Conservation (phyloP, 2,888 invertebrate species). For the Nowickia ferox region DNA sequence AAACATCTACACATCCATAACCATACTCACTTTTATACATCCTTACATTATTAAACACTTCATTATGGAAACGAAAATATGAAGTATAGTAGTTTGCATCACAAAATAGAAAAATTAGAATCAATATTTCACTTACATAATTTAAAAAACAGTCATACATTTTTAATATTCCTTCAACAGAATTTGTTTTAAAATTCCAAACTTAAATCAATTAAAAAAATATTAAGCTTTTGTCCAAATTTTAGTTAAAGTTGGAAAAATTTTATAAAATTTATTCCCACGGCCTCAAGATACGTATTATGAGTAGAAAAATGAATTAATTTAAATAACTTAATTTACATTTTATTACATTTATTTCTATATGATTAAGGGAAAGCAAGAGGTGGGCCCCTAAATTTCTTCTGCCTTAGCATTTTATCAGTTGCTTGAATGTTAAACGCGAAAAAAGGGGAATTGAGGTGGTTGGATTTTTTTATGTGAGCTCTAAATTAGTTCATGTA, state of each 20-base stretch:
- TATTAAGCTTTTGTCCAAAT: too few relatives aligned
- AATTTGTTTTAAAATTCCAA: not conserved
- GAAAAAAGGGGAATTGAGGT: not conserved
- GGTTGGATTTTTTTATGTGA: conserved; percentile 12
- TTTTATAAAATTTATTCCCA: not conserved
- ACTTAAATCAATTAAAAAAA: not conserved
- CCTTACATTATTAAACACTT: not conserved
- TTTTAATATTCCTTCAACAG: not conserved
- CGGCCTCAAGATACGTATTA: not conserved
- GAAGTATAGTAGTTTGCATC: not conserved
- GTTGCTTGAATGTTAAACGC: not conserved
- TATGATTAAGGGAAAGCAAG: conserved; percentile 14
- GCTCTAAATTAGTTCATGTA: conserved; percentile 15
- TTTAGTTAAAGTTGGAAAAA: not conserved
- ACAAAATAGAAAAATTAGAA: not conserved
- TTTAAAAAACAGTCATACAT: not conserved
- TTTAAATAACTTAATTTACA: conserved; percentile 63
- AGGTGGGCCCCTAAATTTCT: not conserved
- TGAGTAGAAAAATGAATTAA: conserved; percentile 39
- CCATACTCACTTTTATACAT: not conserved
- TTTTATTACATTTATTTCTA: conserved; percentile 44
- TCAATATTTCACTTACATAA: not conserved
- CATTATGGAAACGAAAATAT: conserved; percentile 5
- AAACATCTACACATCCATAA: not conserved
- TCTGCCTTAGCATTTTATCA: not conserved